Base-by-base conservation (phyloP, 2,888 invertebrate species). In the Limnephilus rhombicus region DNA sequence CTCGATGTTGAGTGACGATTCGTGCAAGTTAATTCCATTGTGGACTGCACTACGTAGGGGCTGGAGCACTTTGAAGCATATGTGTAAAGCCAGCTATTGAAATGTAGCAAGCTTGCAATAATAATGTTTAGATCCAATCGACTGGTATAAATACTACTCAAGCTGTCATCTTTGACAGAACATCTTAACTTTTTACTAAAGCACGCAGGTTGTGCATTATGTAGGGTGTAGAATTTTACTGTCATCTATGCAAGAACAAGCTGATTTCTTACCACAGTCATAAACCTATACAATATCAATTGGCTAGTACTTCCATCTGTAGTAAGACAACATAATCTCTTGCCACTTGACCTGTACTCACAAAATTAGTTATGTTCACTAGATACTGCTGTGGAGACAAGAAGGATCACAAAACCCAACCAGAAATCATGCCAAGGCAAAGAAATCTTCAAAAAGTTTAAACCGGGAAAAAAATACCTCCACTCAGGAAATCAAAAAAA, bases 371-470 rank as follows among this genome's bases (percentile, higher is more conserved):
- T 68, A 68, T 68, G 24, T 68, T 68, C n/a, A 7, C 0, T 18
- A 86, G 86, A 45, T 86, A 49, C 29, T 86, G 49, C 86, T n/a
- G 45, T 86, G 86, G 86, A 86, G 86, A 45, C 45, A 86, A 34
- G n/a, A 24, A 68, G 68, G 68, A 68, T 53, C 53, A 29, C 86
- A 86, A 86, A 53, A 86, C 86, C 86, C 86, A 49, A 15, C 45
- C 12, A 45, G 3, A 4, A n/a, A n/a, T 49, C 9, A 45, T n/a
- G 34, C 37, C 24, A 45, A 18, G 5, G 29, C 24, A 24, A 83
- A 86, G 49, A 86, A 86, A 29, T 31, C 68, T 24, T 24, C 68
- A 68, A 68, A 68, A 68, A 68, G 68, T 24, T 68, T 68, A n/a
- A 68, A 24, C 68, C 68, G 24, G 68, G 68, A 68, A 68, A 68